A percentile compares a stretch with the other conserved stretches of the same genome.
Conservation (phyloP, 2,797 vertebrate species). For the Thunnus albacares region DNA sequence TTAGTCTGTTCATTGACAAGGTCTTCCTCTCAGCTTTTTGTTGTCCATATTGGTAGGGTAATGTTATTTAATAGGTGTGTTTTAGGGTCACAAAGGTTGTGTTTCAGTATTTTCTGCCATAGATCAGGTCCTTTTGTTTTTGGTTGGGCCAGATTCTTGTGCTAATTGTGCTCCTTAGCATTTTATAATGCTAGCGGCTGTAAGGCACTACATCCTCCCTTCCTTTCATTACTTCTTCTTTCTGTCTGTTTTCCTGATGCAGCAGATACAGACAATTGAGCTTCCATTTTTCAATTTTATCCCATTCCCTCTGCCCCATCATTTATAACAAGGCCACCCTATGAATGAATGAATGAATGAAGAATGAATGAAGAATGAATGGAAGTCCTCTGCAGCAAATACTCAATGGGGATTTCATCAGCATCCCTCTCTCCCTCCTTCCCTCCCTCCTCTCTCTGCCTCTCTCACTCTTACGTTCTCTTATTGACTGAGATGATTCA, state of each 20-base stretch:
- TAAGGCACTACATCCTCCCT: neutral
- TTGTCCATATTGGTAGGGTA: too few species aligned
- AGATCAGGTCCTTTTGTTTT: neutral
- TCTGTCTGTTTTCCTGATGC: constrained; percentile 6
- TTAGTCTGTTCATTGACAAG: too few species aligned
- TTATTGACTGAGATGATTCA: constrained; percentile 64
- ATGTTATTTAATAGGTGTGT: too few species aligned
- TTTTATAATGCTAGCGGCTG: neutral
- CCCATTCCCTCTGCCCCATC: neutral
- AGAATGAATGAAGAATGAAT: neutral
- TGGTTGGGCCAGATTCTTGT: neutral
- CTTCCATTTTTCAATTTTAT: constrained; percentile 16
- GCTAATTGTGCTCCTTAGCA: too few species aligned
- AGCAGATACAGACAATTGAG: constrained; percentile 4
- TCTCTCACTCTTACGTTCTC: neutral
- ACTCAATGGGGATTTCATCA: constrained; percentile 6
- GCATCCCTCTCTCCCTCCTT: neutral
- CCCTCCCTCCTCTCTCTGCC: neutral
- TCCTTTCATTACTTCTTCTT: neutral
- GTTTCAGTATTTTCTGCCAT: neutral
- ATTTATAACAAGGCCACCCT: constrained; percentile 10
- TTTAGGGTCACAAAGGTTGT: neutral
- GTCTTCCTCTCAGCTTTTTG: too few species aligned
- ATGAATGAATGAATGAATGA: constrained; percentile 2
- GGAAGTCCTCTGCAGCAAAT: neutral